A percentile compares a stretch with the other conserved stretches of the same genome.
Evolutionary conservation across 2,113 vertebrate species (phyloP).

Genomic region (Ailuropoda melanoleuca): DNA sequence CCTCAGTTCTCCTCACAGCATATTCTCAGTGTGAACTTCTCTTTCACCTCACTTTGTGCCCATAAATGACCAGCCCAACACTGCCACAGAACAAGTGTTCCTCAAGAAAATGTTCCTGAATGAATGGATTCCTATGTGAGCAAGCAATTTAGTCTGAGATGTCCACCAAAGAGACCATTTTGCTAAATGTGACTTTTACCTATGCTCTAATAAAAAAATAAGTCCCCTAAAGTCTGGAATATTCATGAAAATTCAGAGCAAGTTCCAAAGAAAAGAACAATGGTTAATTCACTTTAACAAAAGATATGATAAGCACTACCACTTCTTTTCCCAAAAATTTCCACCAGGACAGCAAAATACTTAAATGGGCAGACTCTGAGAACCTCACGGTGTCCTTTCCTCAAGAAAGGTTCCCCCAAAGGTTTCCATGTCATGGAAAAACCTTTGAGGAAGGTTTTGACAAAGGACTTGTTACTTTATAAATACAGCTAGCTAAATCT

Average conservation of each 20-base stretch:
- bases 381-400: not conserved
- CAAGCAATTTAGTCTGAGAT: not conserved
- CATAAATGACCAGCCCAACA: not conserved
- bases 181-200: not conserved
- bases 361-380: not conserved
- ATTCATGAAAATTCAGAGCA: not conserved
- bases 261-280: not conserved
- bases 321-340: not conserved
- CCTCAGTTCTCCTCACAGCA: not conserved
- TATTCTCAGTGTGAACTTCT: not conserved
- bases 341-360: not conserved
- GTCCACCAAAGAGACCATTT: not conserved
- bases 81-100: not conserved
- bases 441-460: not conserved
- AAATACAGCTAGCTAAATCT: not conserved
- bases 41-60: not conserved
- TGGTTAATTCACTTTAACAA: not conserved
- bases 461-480: not conserved
- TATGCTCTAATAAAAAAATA: not conserved
- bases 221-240: not conserved
- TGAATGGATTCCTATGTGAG: not conserved
- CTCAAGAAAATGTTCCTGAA: not conserved
- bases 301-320: not conserved
- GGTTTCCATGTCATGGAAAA: not conserved
- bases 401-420: not conserved